Evolutionary conservation across 2,113 vertebrate species (phyloP).

Genomic region (Xiphias gladius): DNA sequence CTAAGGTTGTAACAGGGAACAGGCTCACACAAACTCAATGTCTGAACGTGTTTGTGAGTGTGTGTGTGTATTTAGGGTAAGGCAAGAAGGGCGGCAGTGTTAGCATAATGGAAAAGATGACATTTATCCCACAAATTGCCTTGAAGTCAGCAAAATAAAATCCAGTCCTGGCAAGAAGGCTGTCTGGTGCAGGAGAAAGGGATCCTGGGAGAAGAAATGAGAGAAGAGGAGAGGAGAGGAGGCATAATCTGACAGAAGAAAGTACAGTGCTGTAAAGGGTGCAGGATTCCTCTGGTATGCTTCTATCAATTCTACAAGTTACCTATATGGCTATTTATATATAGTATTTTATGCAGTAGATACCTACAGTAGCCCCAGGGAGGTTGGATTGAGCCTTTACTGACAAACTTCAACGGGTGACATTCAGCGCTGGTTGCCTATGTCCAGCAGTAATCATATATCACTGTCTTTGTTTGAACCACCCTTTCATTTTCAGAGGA

Average conservation of each 20-base stretch:
- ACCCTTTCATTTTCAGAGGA: background rate
- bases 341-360: background rate
- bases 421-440: background rate
- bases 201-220: background rate
- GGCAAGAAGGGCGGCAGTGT: constrained; percentile 36
- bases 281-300: background rate
- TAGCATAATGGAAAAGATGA: constrained; percentile 64
- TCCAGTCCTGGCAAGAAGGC: constrained; percentile 18
- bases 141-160: constrained; percentile 66
- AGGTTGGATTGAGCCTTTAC: background rate
- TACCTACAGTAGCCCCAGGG: background rate
- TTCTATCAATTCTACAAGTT: too few relatives aligned
- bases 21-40: constrained; percentile 25
- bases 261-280: background rate
- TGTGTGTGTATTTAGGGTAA: constrained; percentile 4
- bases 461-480: constrained; percentile 1
- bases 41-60: background rate
- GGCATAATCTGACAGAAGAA: background rate
- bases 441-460: background rate
- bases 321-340: too few relatives aligned
- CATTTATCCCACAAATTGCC: constrained; percentile 65
- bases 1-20: constrained; percentile 50
- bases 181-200: constrained; percentile 20
- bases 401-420: background rate
- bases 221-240: background rate